Evolutionary conservation across 2,888 invertebrate species (phyloP).

Genomic region (Eristalis tenax): DNA sequence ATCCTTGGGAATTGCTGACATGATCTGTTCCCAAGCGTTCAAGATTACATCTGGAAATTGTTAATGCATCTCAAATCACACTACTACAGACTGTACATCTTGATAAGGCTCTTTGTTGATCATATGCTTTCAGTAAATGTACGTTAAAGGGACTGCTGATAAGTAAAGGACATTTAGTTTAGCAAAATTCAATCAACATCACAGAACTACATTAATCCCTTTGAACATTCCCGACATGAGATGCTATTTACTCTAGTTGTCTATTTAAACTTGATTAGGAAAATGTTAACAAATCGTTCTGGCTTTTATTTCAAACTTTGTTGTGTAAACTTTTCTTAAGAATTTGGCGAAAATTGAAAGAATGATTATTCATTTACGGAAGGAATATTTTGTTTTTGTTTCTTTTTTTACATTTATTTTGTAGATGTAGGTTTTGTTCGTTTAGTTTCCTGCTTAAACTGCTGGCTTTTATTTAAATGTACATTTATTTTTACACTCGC

Average conservation of each 20-base stretch:
- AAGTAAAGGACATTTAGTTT: neutral
- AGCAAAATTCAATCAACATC: neutral
- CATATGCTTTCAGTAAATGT: neutral
- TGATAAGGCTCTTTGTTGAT: neutral
- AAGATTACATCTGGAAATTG: too few species aligned
- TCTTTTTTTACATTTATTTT: neutral
- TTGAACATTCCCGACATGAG: neutral
- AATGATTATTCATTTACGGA: slow-evolving; percentile 35
- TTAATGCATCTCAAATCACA: neutral
- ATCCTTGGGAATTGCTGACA: too few species aligned
- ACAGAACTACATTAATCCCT: neutral
- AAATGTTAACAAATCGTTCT: neutral
- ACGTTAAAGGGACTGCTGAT: neutral
- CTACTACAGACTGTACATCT: neutral
- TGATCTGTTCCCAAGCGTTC: too few species aligned
- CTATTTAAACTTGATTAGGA: neutral
- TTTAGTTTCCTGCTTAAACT: neutral
- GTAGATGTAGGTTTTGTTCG: neutral
- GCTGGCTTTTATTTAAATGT: neutral
- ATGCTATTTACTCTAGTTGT: neutral
- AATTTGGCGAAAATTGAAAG: slow-evolving; percentile 46
- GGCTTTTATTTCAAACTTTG: neutral
- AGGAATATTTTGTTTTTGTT: slow-evolving; percentile 33
- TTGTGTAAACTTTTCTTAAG: slow-evolving; percentile 2
- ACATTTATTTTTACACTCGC: slow-evolving; percentile 33